Conservation (phyloP, 2,888 invertebrate genomes). For the Hirudinaria manillensis region DNA sequence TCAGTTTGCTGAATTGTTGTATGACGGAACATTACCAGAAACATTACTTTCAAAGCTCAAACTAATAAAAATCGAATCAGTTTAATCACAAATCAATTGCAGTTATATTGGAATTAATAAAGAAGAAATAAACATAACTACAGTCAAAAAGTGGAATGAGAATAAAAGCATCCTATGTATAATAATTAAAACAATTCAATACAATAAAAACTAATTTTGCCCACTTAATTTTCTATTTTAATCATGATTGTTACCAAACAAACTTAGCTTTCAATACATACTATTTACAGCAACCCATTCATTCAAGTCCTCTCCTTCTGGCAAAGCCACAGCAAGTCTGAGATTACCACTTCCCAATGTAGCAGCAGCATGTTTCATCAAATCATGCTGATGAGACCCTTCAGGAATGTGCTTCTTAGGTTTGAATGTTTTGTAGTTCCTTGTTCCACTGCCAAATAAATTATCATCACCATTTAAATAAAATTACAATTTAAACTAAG, state of each 20-base stretch:
- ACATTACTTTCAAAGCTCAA: too few relatives aligned
- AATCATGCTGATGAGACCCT: conserved; percentile 94
- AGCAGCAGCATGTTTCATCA: conserved; percentile 87
- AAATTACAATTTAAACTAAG: too few relatives aligned
- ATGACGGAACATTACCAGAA: too few relatives aligned
- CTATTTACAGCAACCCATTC: conserved; percentile 99
- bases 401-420: conserved; percentile 98
- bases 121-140: background rate
- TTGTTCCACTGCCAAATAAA: conserved; percentile 44
- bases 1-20: too few relatives aligned
- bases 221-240: background rate
- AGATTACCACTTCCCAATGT: conserved; percentile 95
- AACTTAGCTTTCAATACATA: conserved; percentile 59
- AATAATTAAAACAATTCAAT: background rate
- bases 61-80: too few relatives aligned
- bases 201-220: background rate
- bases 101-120: too few relatives aligned
- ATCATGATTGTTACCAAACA: background rate
- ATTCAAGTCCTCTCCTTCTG: conserved; percentile 96
- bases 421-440: conserved; percentile 78
- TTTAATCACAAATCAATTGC: too few relatives aligned
- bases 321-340: conserved; percentile 87
- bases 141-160: background rate
- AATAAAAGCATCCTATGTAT: background rate
- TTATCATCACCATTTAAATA: background rate